Evolutionary conservation across 2,113 vertebrate species (phyloP), one percentile per base, ranked within the genome.

Genomic region (Channa argus): DNA sequence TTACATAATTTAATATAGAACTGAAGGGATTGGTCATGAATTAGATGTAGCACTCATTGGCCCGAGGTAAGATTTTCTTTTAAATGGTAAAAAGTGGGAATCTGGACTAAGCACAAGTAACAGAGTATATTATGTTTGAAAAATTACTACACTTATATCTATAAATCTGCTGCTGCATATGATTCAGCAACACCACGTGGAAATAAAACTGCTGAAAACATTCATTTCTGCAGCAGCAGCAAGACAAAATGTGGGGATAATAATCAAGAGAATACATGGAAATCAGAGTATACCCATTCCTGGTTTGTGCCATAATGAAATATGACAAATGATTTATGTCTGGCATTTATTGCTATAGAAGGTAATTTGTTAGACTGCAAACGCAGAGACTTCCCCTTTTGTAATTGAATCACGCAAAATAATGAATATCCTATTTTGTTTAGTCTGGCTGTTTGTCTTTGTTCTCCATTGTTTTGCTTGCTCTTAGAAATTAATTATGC

Each of bases 381-480:
- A 88, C 14, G 76, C 69, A 74, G 44, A 86, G 80, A 80, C 75
- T 8, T 67, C 78, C 75, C 74, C 63, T 46, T 90, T 92, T 90
- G 67, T 91, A 93, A 94, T 88, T 91, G 80, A 92, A 92, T 93
- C 84, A 86, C 82, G 86, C 69, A 64, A 89, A 83, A 87, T 92
- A 92, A 94, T 92, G 88, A 91, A 90, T 91, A 81, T 86, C 72
- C 82, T 74, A 81, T 69, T 75, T 88, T 79, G 78, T 83, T 84
- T 88, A 64, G 79, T 62, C 49, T 74, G 78, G 69, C 69, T 75
- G 79, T 84, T 91, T 91, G 82, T 86, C 71, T 89, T 89, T 87
- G 68, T 86, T 90, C 79, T 89, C 52, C 52, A 71, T 58, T 83
- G 78, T 84, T 87, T 85, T 86, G 70, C 80, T 85, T 84, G 63